phyloP scores from a whole-genome alignment of 2,113 vertebrate genomes.

The Delphinapterus leucas region DNA sequence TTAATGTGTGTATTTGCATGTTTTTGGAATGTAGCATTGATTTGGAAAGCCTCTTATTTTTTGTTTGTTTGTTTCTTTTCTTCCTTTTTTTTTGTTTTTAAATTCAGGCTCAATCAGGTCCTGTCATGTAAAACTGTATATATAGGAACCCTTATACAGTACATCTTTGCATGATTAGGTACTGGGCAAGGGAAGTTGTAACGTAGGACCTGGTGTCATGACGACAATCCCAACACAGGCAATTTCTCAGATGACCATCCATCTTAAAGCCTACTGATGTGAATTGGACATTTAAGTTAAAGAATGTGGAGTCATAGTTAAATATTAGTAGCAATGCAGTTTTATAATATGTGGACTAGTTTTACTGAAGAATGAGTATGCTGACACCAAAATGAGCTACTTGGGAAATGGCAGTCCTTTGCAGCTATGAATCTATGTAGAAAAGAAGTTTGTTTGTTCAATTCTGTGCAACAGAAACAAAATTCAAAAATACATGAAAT shows the following conservation, averaged over 20 bases:
- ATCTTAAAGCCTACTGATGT: not conserved
- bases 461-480: not conserved
- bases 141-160: not conserved
- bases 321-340: not conserved
- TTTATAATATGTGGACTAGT: not conserved
- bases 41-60: not conserved
- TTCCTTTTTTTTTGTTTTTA: not conserved
- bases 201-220: not conserved
- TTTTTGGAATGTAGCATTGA: not conserved
- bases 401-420: not conserved
- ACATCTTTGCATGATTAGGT: not conserved
- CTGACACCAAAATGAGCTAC: not conserved
- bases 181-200: not conserved
- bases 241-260: not conserved
- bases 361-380: not conserved
- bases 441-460: not conserved
- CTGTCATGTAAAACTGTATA: not conserved
- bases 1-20: not conserved
- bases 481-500: constrained; percentile 19
- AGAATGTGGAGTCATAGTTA: not conserved
- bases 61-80: not conserved
- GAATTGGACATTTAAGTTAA: not conserved
- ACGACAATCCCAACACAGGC: not conserved
- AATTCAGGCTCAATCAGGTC: not conserved
- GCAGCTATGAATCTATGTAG: not conserved